Evolutionary conservation across 64 coral and sea anemone genomes (phyloP), one percentile per base, ranked within the genome.

Genomic region (Actinia tenebrosa): DNA sequence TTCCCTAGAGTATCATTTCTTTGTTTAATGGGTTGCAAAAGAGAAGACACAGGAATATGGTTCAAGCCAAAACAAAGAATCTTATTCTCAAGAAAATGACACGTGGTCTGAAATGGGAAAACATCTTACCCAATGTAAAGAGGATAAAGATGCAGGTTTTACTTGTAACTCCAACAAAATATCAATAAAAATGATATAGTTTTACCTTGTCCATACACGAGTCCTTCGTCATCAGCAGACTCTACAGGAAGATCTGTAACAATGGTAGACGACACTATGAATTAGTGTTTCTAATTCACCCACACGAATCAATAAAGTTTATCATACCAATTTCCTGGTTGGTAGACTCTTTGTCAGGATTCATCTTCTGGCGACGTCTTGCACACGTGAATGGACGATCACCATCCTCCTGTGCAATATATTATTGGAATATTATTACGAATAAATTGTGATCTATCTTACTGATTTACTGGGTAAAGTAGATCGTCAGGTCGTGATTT

Each of bases 371-470:
- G 75, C 86, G 83, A 37, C 89, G 83, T 16, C 83, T 19, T 19
- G 94, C 94, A 44, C 84, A 90, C 3, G 94, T 96, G 71, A 96
- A 93, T 79, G 94, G 94, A 46, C 94, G 91, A 80, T 93, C 91
- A 42, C 91, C 88, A 78, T 61, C 93, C 53, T 87, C 91, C 94
- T 96, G 55, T 50, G 47, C 47, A 50, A 5, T 50, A 50, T 50
- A 50, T 5, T 50, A 5, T 50, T 50, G 47, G 47, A 50, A 4
- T 50, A 5, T 37, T 37, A 37, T 37, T 37, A 37, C 7, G 47
- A 50, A 50, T 50, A 50, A 50, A 50, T 8, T 50, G 4, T 8
- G 3, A 50, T 50, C 47, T 50, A 50, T 50, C 47, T 50, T 50
- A 50, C 3, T 50, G 47, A 50, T 50, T 50, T 50, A 50, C 47